Conservation (phyloP, 2,113 vertebrate species). For the Balaeniceps rex region DNA sequence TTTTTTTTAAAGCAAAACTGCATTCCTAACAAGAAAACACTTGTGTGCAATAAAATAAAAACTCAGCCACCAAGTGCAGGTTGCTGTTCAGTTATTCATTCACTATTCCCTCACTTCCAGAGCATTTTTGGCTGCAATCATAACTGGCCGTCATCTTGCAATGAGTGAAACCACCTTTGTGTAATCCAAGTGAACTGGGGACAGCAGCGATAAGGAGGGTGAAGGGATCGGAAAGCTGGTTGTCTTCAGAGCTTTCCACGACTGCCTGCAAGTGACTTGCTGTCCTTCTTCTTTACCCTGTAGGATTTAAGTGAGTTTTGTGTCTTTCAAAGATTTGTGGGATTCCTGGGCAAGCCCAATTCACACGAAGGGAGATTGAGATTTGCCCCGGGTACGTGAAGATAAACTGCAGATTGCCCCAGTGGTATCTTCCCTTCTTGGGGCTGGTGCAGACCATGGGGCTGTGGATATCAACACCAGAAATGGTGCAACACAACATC, state of each 20-base stretch:
- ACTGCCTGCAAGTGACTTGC: background rate
- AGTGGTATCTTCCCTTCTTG: background rate
- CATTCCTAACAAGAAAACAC: background rate
- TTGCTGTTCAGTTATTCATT: background rate
- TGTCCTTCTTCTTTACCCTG: background rate
- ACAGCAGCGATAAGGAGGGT: background rate
- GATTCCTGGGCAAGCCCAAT: background rate
- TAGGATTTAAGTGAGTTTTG: background rate
- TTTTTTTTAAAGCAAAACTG: background rate
- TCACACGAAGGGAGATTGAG: background rate
- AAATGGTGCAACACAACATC: rapidly evolving
- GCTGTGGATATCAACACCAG: background rate
- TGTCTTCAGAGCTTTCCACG: background rate
- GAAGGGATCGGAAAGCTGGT: background rate
- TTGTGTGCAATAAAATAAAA: background rate
- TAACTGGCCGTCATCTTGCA: background rate
- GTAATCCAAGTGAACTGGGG: too few species aligned
- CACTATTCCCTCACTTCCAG: background rate
- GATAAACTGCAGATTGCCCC: background rate
- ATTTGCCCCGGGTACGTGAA: background rate
- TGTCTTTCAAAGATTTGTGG: background rate
- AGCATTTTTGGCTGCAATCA: background rate
- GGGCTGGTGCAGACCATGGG: background rate
- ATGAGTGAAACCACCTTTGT: background rate
- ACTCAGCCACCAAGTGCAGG: background rate